Base-by-base conservation (phyloP, 2,113 vertebrate genomes). In the Pogonocichla stellata region DNA sequence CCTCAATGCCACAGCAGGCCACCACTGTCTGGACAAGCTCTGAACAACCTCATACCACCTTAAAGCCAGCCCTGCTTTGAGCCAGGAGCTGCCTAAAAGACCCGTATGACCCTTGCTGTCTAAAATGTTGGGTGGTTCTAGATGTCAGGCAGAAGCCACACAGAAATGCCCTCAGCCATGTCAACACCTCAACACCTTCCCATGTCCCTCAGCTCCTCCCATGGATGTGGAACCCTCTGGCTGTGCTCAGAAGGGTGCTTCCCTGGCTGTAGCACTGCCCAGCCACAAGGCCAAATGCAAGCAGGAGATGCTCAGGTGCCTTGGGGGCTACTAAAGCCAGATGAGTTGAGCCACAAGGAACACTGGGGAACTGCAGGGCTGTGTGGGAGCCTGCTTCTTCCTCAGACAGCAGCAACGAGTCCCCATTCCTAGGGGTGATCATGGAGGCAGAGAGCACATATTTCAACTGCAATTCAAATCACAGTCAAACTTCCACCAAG, bases 81-180 rank as follows among this genome's bases (percentile, higher is more conserved):
- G 28, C 4, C 14, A 64, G 28, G 13, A 61, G 42, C 45, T 79
- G 40, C 50, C 31, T 0, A 0, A 48, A 29, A 81, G 17, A 79
- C 19, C 25, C 75, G 15, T 40, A 57, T 50, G 25, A 28, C 17
- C 18, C n/a, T 25, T 91, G 31, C 61, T 47, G 31, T 26, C 34
- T 62, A 16, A 88, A 53, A 36, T 29, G 7, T 2, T 54, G 23
- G 28, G 86, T 45, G 8, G 57, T 22, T 65, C 36, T 0, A 80
- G 28, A 38, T 50, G 18, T 80, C 25, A 9, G 29, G 40, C 6
- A 60, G 31, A 11, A 87, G 12, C 4, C 28, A 72, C 10, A 26
- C 0, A 1, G 31, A 91, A 81, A 81, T n/a, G 24, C 14, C 50
- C 57, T 88, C 2, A 0, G 38, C 36, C 28, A 58, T 0, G 0